A percentile compares a stretch with the other conserved stretches of the same genome.
These are phyloP conservation scores for Epinotia bilunana DNA, from an alignment of 2,888 invertebrate genomes.

Conservation along the genomic window DNA sequence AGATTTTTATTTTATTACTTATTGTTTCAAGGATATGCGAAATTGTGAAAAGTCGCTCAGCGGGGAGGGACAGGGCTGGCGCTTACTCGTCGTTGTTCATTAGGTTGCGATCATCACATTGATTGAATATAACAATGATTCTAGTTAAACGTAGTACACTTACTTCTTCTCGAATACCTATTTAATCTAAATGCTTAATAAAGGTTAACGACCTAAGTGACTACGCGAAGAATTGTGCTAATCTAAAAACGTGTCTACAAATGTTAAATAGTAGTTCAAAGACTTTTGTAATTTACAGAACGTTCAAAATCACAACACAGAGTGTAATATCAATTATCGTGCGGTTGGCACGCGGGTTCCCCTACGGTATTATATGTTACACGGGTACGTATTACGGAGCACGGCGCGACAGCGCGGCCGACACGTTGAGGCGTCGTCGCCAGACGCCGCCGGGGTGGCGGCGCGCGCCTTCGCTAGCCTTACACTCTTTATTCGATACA, in stretches of 20 bases:
- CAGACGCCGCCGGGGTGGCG: constrained; percentile 45
- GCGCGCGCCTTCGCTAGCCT: constrained; percentile 55
- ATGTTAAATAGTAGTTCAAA: constrained; percentile 75
- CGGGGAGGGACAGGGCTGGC: constrained; percentile 68
- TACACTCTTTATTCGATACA: constrained; percentile 74
- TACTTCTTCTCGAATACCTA: constrained; percentile 75
- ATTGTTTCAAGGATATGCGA: constrained; percentile 85
- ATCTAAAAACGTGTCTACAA: constrained; percentile 82
- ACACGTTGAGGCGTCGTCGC: constrained; percentile 23
- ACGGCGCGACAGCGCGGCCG: constrained; percentile 47
- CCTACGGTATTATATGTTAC: constrained; percentile 69
- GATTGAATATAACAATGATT: constrained; percentile 79
- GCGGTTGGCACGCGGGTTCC: constrained; percentile 77
- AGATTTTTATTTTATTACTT: constrained; percentile 82
- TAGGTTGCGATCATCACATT: constrained; percentile 78
- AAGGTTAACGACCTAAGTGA: constrained; percentile 76
- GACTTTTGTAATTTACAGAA: constrained; percentile 83
- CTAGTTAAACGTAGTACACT: constrained; percentile 76
- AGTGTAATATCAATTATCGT: constrained; percentile 84
- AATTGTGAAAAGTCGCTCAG: constrained; percentile 78
- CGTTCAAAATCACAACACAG: constrained; percentile 85
- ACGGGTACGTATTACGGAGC: constrained; percentile 68
- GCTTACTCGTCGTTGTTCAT: constrained; percentile 77
- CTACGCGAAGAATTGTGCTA: constrained; percentile 85
- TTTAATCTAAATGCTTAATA: constrained; percentile 80